Conservation (phyloP, 2,113 vertebrate genomes). For the Chaetura pelagica region DNA sequence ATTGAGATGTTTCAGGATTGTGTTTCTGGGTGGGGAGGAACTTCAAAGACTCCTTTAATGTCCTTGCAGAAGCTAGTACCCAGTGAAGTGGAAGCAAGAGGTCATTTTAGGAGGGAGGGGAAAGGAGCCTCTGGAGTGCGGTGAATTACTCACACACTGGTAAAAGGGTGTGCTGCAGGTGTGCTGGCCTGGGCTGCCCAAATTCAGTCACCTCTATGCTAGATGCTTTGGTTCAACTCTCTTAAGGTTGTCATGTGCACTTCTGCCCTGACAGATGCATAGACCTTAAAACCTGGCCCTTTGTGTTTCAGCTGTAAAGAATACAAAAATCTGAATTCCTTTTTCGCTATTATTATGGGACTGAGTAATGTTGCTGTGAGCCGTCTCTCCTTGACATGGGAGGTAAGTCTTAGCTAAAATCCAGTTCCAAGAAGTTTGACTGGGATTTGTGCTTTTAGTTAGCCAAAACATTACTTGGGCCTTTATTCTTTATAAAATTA, state of each 20-base stretch:
- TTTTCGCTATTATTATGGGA: conserved; percentile 96
- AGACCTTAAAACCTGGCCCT: conserved; percentile 8
- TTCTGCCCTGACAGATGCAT: not conserved
- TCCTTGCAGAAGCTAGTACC: not conserved
- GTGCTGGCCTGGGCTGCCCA: not conserved
- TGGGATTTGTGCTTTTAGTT: conserved; percentile 36
- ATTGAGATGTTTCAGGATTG: not conserved
- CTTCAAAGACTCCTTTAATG: not conserved
- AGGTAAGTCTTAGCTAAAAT: conserved; percentile 83
- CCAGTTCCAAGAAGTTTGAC: not conserved
- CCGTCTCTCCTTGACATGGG: conserved; percentile 93
- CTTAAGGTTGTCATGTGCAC: not conserved
- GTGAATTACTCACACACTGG: not conserved
- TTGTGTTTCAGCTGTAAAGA: conserved; percentile 94
- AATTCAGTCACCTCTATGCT: not conserved
- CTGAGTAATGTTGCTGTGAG: conserved; percentile 97
- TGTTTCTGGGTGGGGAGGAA: not conserved
- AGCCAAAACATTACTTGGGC: not conserved
- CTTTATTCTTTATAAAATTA: conserved; percentile 10
- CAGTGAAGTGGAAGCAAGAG: not conserved
- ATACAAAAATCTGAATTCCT: conserved; percentile 95
- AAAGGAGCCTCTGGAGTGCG: not conserved
- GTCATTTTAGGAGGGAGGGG: not conserved
- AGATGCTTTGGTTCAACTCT: not conserved
- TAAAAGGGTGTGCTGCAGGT: not conserved